Conservation (phyloP, 2,888 invertebrate species). For the Baronia brevicornis region DNA sequence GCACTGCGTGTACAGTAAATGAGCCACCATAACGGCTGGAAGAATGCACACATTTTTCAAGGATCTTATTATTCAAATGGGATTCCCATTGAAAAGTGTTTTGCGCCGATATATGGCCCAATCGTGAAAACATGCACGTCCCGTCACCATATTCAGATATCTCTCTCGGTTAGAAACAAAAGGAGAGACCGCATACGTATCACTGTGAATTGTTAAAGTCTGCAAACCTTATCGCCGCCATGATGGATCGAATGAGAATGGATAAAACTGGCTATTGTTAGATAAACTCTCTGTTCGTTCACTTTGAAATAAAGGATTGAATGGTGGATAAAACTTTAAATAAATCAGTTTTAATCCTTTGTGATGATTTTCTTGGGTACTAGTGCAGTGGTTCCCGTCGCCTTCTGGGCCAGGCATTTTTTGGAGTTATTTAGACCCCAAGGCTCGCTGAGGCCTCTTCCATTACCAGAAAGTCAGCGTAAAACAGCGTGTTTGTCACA, state of each 20-base stretch:
- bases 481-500: too few relatives aligned
- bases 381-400: too few relatives aligned
- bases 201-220: constrained; percentile 29
- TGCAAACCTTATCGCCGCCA: constrained; percentile 41
- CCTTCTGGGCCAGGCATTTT: too few relatives aligned
- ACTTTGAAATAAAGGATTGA: constrained; percentile 6
- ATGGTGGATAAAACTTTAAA: background rate
- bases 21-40: too few relatives aligned
- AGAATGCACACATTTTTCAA: too few relatives aligned
- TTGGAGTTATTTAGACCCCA: too few relatives aligned
- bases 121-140: constrained; percentile 8
- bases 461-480: too few relatives aligned
- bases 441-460: too few relatives aligned
- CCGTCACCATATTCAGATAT: constrained; percentile 11
- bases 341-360: too few relatives aligned
- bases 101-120: background rate
- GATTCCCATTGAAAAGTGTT: constrained; percentile 1
- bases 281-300: constrained; percentile 8
- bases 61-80: too few relatives aligned
- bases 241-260: constrained; percentile 55
- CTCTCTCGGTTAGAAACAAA: constrained; percentile 20
- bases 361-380: too few relatives aligned
- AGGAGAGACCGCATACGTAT: constrained; percentile 21
- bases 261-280: constrained; percentile 57
- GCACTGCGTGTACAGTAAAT: too few relatives aligned